Conservation (phyloP, 2,113 vertebrate species). For the Antechinus flavipes region DNA sequence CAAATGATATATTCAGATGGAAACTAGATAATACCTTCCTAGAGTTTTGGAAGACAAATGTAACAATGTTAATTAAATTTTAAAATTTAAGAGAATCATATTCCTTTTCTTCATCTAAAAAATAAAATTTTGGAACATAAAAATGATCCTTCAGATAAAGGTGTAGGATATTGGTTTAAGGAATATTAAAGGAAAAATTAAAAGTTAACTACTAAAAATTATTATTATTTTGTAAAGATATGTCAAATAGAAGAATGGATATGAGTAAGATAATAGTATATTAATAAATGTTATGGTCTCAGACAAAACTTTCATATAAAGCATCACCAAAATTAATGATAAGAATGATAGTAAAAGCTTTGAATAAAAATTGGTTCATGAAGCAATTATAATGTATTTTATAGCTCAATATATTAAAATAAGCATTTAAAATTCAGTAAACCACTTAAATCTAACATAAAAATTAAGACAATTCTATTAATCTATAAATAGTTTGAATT, state of each 20-base stretch:
- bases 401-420: slow-evolving; percentile 37
- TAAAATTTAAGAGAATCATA: neutral
- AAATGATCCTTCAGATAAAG: neutral
- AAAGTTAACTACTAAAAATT: slow-evolving; percentile 44
- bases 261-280: neutral
- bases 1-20: neutral
- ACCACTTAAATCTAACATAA: slow-evolving; percentile 20
- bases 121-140: neutral
- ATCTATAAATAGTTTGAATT: slow-evolving; percentile 18
- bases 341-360: slow-evolving; percentile 16
- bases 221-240: slow-evolving; percentile 27
- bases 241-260: slow-evolving; percentile 3
- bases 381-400: slow-evolving; percentile 21
- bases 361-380: slow-evolving; percentile 29
- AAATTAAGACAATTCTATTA: neutral
- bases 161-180: neutral
- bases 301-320: slow-evolving; percentile 38
- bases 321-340: slow-evolving; percentile 42
- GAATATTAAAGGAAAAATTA: slow-evolving; percentile 18
- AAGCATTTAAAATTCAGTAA: slow-evolving; percentile 38
- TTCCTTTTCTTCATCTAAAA: neutral
- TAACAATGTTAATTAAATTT: neutral
- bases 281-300: slow-evolving; percentile 19
- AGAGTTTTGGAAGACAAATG: neutral
- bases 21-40: neutral